Conservation (phyloP, 2,888 invertebrate species). For the Phyllotreta cruciferae region DNA sequence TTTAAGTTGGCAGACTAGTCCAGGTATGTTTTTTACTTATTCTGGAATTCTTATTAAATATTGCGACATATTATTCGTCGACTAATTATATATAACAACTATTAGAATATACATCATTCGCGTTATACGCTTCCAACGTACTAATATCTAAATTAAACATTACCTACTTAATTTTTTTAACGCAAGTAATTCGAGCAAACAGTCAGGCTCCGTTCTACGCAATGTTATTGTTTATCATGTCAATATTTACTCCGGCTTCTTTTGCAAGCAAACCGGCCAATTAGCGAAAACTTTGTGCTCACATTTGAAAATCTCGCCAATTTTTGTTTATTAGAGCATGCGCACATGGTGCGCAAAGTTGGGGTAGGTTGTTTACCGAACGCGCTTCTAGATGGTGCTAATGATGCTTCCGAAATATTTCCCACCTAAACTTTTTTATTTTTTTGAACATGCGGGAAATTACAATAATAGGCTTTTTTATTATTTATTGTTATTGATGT, state of each 20-base stretch:
- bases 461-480: too few species aligned
- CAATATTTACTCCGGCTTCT: constrained; percentile 9
- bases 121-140: too few species aligned
- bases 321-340: constrained; percentile 25
- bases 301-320: constrained; percentile 24
- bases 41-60: background rate
- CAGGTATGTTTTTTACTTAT: constrained; percentile 74
- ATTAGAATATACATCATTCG: too few species aligned
- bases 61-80: background rate
- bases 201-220: constrained; percentile 3
- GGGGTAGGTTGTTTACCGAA: constrained; percentile 10
- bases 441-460: too few species aligned
- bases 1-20: constrained; percentile 99
- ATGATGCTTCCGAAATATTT: constrained; percentile 3
- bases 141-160: too few species aligned
- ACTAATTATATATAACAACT: too few species aligned
- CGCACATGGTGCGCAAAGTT: background rate
- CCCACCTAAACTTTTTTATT: background rate
- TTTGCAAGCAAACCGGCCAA: constrained; percentile 11
- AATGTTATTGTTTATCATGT: constrained; percentile 9
- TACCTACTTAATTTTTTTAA: too few species aligned
- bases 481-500: too few species aligned
- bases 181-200: too few species aligned
- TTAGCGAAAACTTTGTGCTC: background rate
- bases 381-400: constrained; percentile 21